Percentiles rank a stretch among this genome's conserved stretches.
Conservation (phyloP, 2,888 invertebrate species). For the Scotopteryx bipunctaria region DNA sequence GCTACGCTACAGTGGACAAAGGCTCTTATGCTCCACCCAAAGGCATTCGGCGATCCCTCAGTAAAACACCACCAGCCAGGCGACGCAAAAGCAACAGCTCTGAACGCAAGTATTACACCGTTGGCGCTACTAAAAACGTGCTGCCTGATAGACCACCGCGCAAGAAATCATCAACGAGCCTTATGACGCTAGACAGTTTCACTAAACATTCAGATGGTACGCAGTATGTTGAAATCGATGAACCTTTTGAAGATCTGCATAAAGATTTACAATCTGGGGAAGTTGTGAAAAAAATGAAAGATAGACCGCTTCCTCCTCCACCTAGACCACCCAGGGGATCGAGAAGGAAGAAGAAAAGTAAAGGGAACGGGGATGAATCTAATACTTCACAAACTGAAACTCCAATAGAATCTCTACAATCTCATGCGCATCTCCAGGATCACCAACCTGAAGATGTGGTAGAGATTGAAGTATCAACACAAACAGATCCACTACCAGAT, state of each 20-base stretch:
- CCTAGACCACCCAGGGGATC: constrained; percentile 90
- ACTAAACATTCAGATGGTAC: constrained; percentile 75
- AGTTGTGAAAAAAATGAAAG: constrained; percentile 91
- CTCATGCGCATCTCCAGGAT: constrained; percentile 41
- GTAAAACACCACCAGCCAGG: constrained; percentile 75
- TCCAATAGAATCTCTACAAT: constrained; percentile 40
- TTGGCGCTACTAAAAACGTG: constrained; percentile 70
- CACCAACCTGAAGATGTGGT: constrained; percentile 63
- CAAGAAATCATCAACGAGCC: constrained; percentile 83
- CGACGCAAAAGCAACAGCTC: constrained; percentile 77
- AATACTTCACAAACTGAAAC: constrained; percentile 37
- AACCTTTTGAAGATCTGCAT: constrained; percentile 82
- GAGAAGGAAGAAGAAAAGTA: constrained; percentile 63
- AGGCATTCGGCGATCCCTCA: constrained; percentile 80
- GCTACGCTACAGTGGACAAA: constrained; percentile 91
- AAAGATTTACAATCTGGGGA: constrained; percentile 89
- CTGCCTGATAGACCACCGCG: constrained; percentile 86
- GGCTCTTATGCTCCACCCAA: constrained; percentile 85
- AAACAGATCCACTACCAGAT: constrained; percentile 93
- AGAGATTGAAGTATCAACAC: constrained; percentile 91
- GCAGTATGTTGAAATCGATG: constrained; percentile 85
- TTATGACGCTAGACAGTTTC: constrained; percentile 80
- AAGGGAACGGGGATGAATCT: constrained; percentile 46
- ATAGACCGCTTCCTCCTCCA: constrained; percentile 92
- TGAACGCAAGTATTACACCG: constrained; percentile 87